A percentile compares a stretch with the other conserved stretches of the same genome.
These are phyloP conservation scores for Bradypodion pumilum DNA, from an alignment of 2,797 vertebrate species.

Conservation along the genomic window DNA sequence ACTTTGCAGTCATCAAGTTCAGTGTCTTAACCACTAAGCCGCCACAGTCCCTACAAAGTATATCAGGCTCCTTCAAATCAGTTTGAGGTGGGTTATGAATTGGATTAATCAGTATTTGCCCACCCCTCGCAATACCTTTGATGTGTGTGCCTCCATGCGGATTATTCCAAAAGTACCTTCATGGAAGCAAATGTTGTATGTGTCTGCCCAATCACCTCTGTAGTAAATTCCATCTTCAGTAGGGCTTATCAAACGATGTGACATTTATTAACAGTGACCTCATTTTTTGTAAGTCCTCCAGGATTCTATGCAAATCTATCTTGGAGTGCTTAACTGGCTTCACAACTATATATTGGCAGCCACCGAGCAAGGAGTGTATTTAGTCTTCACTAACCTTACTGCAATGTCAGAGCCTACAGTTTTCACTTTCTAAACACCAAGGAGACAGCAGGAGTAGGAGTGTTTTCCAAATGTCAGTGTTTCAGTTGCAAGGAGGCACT, in stretches of 20 bases:
- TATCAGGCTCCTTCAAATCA: no score
- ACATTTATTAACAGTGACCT: not conserved
- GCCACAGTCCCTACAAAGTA: no score
- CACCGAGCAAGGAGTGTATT: not conserved
- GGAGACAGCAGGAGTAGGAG: not conserved
- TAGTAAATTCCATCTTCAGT: not conserved
- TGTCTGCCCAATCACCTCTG: not conserved
- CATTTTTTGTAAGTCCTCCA: not conserved
- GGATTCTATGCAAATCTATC: not conserved
- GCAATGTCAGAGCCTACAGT: not conserved
- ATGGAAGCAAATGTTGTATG: not conserved
- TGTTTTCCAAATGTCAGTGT: not conserved
- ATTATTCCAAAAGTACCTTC: slow-evolving; percentile 13
- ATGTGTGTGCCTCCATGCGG: slow-evolving; percentile 3
- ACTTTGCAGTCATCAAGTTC: no score
- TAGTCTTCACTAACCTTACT: not conserved
- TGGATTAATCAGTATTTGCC: no score
- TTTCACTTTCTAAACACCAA: slow-evolving; percentile 12
- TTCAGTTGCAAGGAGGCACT: slow-evolving; percentile 12
- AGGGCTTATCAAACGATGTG: not conserved
- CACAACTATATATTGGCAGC: not conserved
- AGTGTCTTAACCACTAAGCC: no score
- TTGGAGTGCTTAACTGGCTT: not conserved
- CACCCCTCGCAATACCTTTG: not conserved
- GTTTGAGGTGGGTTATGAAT: no score